Conservation (phyloP, 2,797 vertebrate genomes). For the Peromyscus aztecus region DNA sequence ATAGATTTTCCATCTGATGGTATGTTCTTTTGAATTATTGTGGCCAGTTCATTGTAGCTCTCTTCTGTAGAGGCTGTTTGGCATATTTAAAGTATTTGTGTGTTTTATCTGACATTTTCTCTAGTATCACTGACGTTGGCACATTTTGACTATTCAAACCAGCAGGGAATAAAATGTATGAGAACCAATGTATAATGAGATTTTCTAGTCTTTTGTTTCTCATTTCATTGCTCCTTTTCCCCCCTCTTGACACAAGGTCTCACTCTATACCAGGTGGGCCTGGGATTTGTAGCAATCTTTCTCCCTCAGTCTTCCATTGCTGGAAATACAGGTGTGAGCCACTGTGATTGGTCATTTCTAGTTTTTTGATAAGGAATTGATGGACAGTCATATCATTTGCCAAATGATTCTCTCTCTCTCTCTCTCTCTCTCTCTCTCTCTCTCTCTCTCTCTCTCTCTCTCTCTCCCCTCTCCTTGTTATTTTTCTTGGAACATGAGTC, state of each 20-base stretch:
- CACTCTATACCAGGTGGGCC: not conserved
- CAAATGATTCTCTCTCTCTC: too few relatives aligned
- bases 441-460: not conserved
- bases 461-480: not conserved
- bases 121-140: not conserved
- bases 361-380: not conserved
- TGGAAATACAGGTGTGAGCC: not conserved
- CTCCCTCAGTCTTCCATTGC: not conserved
- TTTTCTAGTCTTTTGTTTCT: not conserved
- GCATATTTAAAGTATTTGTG: not conserved
- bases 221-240: not conserved
- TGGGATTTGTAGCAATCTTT: not conserved
- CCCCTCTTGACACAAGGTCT: not conserved
- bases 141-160: not conserved
- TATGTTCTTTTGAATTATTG: not conserved
- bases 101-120: not conserved
- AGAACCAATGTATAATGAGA: not conserved
- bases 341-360: not conserved
- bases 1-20: not conserved
- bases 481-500: conserved; percentile 17
- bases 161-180: not conserved
- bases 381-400: not conserved
- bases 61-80: not conserved
- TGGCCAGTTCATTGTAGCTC: not conserved
- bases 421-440: too few relatives aligned